Evolutionary conservation across 2,888 invertebrate species (phyloP), one percentile per base, ranked within the genome.

Genomic region (Sphaerophoria taeniata): DNA sequence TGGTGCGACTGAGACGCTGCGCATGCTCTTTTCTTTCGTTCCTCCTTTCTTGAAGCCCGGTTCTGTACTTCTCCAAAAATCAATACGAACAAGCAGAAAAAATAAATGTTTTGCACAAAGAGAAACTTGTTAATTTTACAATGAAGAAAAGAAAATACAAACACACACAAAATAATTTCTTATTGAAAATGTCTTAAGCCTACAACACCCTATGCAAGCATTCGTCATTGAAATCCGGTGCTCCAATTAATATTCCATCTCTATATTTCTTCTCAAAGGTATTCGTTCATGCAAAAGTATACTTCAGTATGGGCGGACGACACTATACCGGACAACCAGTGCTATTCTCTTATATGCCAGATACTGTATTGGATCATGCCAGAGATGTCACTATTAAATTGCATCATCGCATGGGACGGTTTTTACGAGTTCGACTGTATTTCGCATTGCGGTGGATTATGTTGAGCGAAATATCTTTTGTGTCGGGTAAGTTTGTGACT

Each of bases 401-500:
- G 79, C 95, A 96, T 89, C 94, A 96, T 89, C 94, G 95, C 43
- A 93, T 96, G 55, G 97, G 96, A 72, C 93, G 94, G 89, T 96
- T 94, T 92, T 93, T 97, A 87, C 95, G 95, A 92, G 93, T 95
- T 89, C 95, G 96, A 90, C 93, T 97, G 70, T 95, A 95, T 91
- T 97, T 97, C 91, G 95, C 96, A 82, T 94, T 95, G 65, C 94
- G 94, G 89, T 97, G 97, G 97, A 95, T 97, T 90, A 94, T 97
- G 93, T 94, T 97, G 90, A 96, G 97, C 90, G 97, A 97, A 92
- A 94, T 97, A 87, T 94, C 95, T 89, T 97, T 97, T 91, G 94
- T 95, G 88, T 97, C 97, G 88, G 95, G 97, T 97, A 92, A 91
- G 91, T 90, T 79, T 78, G 36, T 39, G 9, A 11, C 2, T 16